A percentile compares a stretch with the other conserved stretches of the same genome.
phyloP scores from a whole-genome alignment of 2,888 invertebrate species.

The Dromius quadrimaculatus region DNA sequence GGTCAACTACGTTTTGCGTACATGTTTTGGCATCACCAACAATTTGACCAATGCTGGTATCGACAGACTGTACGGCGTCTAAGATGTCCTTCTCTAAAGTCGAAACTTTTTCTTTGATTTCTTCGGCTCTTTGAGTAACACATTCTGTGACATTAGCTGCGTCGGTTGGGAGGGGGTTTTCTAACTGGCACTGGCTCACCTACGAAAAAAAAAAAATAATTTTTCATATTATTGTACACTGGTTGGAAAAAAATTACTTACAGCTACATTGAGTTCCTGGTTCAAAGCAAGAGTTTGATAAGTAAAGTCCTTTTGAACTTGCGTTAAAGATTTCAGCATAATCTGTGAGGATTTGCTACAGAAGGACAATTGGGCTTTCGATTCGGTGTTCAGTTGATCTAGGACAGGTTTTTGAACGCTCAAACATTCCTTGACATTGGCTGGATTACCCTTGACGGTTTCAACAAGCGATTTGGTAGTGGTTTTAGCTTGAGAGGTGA shows the following conservation, averaged over 20 bases:
- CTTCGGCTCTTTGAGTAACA: conserved; percentile 10
- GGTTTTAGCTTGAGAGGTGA: conserved; percentile 21
- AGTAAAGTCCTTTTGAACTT: conserved; percentile 18
- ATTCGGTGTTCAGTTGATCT: conserved; percentile 20
- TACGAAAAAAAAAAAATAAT: conserved; percentile 2
- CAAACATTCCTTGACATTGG: conserved; percentile 20
- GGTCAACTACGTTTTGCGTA: conserved; percentile 5
- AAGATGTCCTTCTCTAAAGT: conserved; percentile 20
- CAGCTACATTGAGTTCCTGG: conserved; percentile 21
- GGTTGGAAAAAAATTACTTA: conserved; percentile 24
- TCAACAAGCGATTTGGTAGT: conserved; percentile 22
- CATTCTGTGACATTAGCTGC: conserved; percentile 18
- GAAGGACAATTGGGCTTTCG: conserved; percentile 19
- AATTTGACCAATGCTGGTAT: conserved; percentile 11
- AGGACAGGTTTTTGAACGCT: background rate
- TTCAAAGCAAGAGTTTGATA: conserved; percentile 6
- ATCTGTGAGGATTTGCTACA: conserved; percentile 29
- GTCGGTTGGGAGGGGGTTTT: conserved; percentile 27
- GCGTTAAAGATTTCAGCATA: conserved; percentile 15
- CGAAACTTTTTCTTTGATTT: conserved; percentile 15
- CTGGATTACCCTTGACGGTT: conserved; percentile 8
- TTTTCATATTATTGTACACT: too few relatives aligned
- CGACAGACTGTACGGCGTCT: conserved; percentile 3
- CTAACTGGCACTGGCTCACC: conserved; percentile 25
- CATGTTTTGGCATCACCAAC: conserved; percentile 18